Base-by-base conservation (phyloP, 2,797 vertebrate genomes). In the Platalea minor region DNA sequence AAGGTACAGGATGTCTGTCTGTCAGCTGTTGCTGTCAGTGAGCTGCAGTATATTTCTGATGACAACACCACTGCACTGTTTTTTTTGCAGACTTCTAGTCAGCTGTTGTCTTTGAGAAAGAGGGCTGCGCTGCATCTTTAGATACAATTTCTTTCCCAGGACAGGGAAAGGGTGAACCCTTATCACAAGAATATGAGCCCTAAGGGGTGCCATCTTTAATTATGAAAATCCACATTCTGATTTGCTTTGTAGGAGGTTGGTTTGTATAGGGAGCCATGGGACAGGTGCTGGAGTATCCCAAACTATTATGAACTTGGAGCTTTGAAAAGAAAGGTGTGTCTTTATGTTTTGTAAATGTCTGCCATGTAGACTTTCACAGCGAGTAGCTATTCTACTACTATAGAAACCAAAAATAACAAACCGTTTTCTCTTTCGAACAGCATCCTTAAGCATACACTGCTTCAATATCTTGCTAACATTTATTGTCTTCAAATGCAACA, bases 401-500 rank as follows among this genome's bases (percentile, higher is more conserved):
- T 13, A 65, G 53, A 86, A 88, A 77, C 26, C 5, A 57, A 57
- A 91, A 88, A 53, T 74, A 93, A 67, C 51, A 69, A 48, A 45
- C 11, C 3, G 0, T 56, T 92, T 88, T 57, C 35, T 81, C 69
- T 93, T 93, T 93, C 12, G 39, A 88, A 60, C 23, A 69, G 19
- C 39, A 64, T 85, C 28, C 28, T 67, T 80, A 26, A 77, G 11
- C 68, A 28, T 41, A 64, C 7, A 26, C 28, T 39, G 35, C 57
- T 56, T 60, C 51, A 75, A 3, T 83, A 57, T 53, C 48, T 70
- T 70, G 57, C 65, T 92, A 95, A 63, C 39, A n/a, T 88, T 89
- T 93, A 68, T 95, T 94, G 67, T 81, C 79, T 95, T 88, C 69
- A 88, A 95, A 96, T 57, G 61, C n/a, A 88, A 41, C 33, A 65